Percentiles rank a stretch among this genome's conserved stretches.
These are phyloP conservation scores for Anhinga anhinga DNA, from an alignment of 2,113 vertebrate genomes.

Conservation along the genomic window DNA sequence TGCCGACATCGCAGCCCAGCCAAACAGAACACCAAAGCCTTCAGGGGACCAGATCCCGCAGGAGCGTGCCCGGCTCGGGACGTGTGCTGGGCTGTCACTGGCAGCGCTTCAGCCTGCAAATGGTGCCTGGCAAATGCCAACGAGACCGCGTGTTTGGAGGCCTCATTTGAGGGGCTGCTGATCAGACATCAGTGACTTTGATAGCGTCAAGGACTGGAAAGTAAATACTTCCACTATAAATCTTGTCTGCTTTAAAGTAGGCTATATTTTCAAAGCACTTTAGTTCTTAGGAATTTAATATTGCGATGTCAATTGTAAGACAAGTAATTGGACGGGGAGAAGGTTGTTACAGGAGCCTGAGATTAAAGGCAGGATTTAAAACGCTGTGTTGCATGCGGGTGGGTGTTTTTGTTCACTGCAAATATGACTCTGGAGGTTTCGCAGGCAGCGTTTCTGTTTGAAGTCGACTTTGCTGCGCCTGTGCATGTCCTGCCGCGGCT, in stretches of 20 bases:
- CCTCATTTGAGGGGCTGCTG: background rate
- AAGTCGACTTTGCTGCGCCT: background rate
- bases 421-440: background rate
- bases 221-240: background rate
- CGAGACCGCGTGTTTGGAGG: background rate
- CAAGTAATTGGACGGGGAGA: constrained; percentile 39
- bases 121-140: background rate
- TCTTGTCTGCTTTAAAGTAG: constrained; percentile 9
- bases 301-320: constrained; percentile 45
- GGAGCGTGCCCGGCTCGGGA: background rate
- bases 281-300: constrained; percentile 54
- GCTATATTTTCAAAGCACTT: constrained; percentile 17
- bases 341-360: constrained; percentile 36
- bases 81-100: accelerated
- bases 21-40: background rate
- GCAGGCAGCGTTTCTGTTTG: background rate
- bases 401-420: background rate
- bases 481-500: background rate
- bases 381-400: background rate
- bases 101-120: background rate
- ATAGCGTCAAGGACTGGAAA: background rate
- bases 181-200: background rate
- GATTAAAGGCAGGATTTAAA: constrained; percentile 58
- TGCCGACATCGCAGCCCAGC: background rate
- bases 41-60: background rate